These are phyloP conservation scores for Tetragnatha versicolor DNA, from an alignment of 1,140 invertebrate genomes.

Conservation along the genomic window DNA sequence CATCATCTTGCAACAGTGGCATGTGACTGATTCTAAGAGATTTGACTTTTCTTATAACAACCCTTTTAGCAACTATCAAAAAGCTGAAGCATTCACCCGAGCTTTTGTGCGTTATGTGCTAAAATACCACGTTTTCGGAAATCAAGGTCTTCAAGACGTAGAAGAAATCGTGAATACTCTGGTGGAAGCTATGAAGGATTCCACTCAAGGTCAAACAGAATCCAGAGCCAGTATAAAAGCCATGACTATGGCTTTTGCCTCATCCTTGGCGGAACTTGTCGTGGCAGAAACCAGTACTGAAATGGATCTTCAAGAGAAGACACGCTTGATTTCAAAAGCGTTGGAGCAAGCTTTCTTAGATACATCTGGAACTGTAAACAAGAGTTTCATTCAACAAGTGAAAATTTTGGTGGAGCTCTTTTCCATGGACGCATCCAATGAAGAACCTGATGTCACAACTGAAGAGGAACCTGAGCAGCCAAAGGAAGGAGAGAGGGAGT, in stretches of 20 bases:
- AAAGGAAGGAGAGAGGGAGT: neutral
- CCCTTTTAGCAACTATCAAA: constrained; percentile 9
- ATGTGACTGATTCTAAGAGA: neutral
- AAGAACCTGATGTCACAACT: too few relatives aligned
- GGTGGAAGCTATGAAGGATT: constrained; percentile 8
- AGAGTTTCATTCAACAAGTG: neutral
- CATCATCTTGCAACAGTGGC: constrained; percentile 6
- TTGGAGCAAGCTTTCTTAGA: constrained; percentile 7
- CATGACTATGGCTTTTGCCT: constrained; percentile 18
- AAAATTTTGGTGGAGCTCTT: constrained; percentile 2
- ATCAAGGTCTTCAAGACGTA: constrained; percentile 1
- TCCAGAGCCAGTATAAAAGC: neutral
- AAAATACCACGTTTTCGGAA: neutral
- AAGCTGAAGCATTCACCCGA: neutral
- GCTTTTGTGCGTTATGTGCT: neutral
- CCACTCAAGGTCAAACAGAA: neutral
- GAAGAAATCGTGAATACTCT: constrained; percentile 4
- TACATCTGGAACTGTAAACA: neutral
- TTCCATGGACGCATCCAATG: neutral
- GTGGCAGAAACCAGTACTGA: neutral
- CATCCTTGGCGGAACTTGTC: constrained; percentile 8
- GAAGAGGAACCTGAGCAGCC: too few relatives aligned
- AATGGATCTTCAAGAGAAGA: neutral
- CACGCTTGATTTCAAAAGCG: neutral
- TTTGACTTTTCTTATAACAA: neutral